Evolutionary conservation across 1,140 invertebrate species (phyloP), one percentile per base, ranked within the genome.

Genomic region (Bombyx mandarina): DNA sequence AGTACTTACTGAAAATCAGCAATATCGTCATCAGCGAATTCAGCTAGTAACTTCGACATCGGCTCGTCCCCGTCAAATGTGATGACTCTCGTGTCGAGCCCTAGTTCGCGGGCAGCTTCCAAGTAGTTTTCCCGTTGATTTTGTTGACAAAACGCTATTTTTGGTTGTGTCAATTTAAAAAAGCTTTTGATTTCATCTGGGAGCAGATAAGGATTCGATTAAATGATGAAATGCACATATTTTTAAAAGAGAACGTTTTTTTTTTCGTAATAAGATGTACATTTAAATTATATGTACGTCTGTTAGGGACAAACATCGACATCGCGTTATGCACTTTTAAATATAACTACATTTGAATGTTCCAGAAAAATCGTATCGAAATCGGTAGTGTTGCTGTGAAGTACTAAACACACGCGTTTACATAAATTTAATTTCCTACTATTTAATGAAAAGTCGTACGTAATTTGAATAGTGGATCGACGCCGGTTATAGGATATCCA

Each of bases 381-480:
- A 18, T 18, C 12, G 12, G 12, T 18, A 35, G 26, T 5, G 26
- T 35, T 2, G 4, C 26, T 35, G 2, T 35, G 2, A 35, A 35
- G 26, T 35, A 35, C 26, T 35, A 1, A 35, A 5, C 26, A 35
- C 10, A 35, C 42, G 10, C 10, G 9, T 35, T 49, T 49, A 49
- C 22, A 8, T 51, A 35, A 50, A 51, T 51, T 51, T 26, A 35
- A 8, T 51, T 22, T 22, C 7, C 0, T 50, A 3, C n/a, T 18
- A 18, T 12, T 18, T 18, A 18, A 10, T 49, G 0, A 2, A 7
- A 12, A 6, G 6, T 18, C 71, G 70, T 62, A 84, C 81, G 67
- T 43, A 68, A 65, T 69, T 85, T 81, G 58, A 71, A 82, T 9
- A 60, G 59, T 2, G 74, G 74, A 48, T 85, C 79, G 3, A 82